These are phyloP conservation scores for Micrasema longulum DNA, from an alignment of 1,140 invertebrate species.

Conservation along the genomic window DNA sequence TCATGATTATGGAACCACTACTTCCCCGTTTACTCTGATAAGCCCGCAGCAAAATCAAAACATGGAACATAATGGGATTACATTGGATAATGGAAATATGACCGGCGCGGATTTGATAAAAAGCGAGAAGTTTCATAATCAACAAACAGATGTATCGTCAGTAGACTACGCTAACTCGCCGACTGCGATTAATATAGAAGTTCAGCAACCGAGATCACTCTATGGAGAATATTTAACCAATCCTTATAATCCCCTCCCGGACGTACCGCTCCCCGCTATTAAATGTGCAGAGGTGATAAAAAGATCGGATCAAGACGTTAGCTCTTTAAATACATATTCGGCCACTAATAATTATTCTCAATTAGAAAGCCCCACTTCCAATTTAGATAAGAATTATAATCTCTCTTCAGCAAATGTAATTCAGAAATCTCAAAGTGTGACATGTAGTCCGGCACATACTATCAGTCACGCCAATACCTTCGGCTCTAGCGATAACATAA, in stretches of 20 bases:
- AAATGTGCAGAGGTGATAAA: slow-evolving; percentile 7
- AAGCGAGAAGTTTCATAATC: neutral
- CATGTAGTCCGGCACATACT: slow-evolving; percentile 60
- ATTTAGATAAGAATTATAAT: slow-evolving; percentile 42
- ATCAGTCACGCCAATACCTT: slow-evolving; percentile 60
- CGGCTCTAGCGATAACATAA: slow-evolving; percentile 63
- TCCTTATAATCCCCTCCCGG: slow-evolving; percentile 63
- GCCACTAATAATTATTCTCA: neutral
- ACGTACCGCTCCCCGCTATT: slow-evolving; percentile 8
- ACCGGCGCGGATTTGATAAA: neutral
- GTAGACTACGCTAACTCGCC: slow-evolving; percentile 19
- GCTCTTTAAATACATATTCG: neutral
- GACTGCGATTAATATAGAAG: slow-evolving; percentile 45
- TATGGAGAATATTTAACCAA: slow-evolving; percentile 69
- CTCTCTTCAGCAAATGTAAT: slow-evolving; percentile 13
- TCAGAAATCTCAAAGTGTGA: slow-evolving; percentile 63
- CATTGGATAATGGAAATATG: neutral
- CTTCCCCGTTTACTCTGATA: slow-evolving; percentile 47
- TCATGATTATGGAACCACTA: slow-evolving; percentile 55
- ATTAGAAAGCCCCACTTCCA: neutral
- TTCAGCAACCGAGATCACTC: slow-evolving; percentile 61
- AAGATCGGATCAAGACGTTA: neutral
- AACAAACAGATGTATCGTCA: slow-evolving; percentile 1
- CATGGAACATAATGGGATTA: slow-evolving; percentile 4
- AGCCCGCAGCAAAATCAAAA: slow-evolving; percentile 43